Evolutionary conservation across 2,888 invertebrate species (phyloP).

Genomic region (Eupeodes latifasciatus): DNA sequence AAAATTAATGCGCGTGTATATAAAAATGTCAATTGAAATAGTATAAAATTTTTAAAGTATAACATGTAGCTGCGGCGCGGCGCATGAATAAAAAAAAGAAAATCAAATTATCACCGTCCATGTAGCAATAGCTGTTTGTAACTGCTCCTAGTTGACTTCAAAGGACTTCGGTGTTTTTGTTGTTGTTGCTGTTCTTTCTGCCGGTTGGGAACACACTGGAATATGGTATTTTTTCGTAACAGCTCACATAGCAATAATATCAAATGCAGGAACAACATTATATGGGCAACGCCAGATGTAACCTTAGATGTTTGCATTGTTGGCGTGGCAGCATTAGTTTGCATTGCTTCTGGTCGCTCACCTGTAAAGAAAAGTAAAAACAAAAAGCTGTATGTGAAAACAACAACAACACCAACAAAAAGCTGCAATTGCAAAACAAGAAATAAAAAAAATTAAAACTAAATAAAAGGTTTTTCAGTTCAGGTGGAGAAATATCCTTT

Average conservation of each 20-base stretch:
- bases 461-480: slow-evolving; percentile 27
- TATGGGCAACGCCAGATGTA: slow-evolving; percentile 64
- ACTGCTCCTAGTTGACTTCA: slow-evolving; percentile 57
- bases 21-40: slow-evolving; percentile 25
- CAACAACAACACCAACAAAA: slow-evolving; percentile 53
- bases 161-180: slow-evolving; percentile 46
- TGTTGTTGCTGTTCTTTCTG: slow-evolving; percentile 37
- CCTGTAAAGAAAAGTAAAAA: slow-evolving; percentile 85
- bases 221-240: slow-evolving; percentile 55
- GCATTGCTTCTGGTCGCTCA: slow-evolving; percentile 92
- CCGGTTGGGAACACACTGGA: slow-evolving; percentile 50
- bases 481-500: slow-evolving; percentile 35
- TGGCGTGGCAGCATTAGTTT: slow-evolving; percentile 88
- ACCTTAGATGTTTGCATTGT: slow-evolving; percentile 73
- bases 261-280: slow-evolving; percentile 73
- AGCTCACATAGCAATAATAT: slow-evolving; percentile 67
- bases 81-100: neutral
- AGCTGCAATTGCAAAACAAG: neutral
- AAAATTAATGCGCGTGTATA: neutral
- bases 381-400: slow-evolving; percentile 15
- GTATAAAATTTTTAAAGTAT: slow-evolving; percentile 35
- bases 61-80: neutral
- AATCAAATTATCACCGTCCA: slow-evolving; percentile 71
- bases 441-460: slow-evolving; percentile 76
- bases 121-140: slow-evolving; percentile 52